Evolutionary conservation across 2,888 invertebrate species (phyloP), one percentile per base, ranked within the genome.

Genomic region (Dermolepida albohirtum): DNA sequence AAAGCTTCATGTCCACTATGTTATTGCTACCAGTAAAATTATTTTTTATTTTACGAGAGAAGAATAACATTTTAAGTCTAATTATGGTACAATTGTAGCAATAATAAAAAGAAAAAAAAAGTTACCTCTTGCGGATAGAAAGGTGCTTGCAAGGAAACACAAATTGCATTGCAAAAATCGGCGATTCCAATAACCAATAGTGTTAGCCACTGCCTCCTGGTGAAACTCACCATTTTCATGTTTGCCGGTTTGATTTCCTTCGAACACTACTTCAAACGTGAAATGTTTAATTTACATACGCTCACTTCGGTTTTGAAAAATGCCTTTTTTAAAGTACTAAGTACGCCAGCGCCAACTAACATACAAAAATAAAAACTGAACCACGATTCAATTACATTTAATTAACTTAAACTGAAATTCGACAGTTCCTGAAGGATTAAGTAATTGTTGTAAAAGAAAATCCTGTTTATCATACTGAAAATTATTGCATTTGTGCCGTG

Each of bases 81-180:
- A n/a, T n/a, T n/a, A n/a, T n/a, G n/a, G n/a, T n/a, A n/a, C n/a
- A n/a, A n/a, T n/a, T n/a, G n/a, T 22, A 4, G 4, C 22, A 22
- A 22, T 22, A 22, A 22, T 4, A 6, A 34, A 5, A 34, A 34
- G 34, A 29, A 51, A 27, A 1, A 59, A 50, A 16, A 64, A 76
- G 88, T 85, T 83, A 93, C 93, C 89, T 94, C 94, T 78, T 88
- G 87, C 0, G 94, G 94, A 80, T 94, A 95, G 82, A 95, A 94
- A 0, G 94, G 94, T 1, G 94, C 94, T 79, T 94, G 94, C 1
- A 94, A 82, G 0, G 94, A 93, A 1, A 94, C 92, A 81, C 93
- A 93, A 71, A 94, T 89, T 1, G 94, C 94, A 80, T 93, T 92
- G 77, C 92, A 92, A 82, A 94, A 93, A 83, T 94, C 93, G 12